Base-by-base conservation (phyloP, 2,113 vertebrate species). In the Macquaria ambigua region DNA sequence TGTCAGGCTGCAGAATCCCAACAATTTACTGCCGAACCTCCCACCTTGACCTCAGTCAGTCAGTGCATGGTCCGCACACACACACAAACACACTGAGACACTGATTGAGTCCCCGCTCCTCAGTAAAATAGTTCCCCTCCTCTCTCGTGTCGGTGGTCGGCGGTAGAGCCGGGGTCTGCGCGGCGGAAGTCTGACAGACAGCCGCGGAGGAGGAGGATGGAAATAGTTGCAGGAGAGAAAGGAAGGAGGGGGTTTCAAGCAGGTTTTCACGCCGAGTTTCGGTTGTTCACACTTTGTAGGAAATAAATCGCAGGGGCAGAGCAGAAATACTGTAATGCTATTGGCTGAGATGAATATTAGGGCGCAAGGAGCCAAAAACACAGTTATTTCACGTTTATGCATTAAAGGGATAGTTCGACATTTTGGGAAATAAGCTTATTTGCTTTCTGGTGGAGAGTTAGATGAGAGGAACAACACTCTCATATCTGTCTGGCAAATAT, bases 21-120 rank as follows among this genome's bases (percentile, higher is more conserved):
- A 12, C 63, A 2, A 18, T 58, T 56, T 25, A 48, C 55, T 1
- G 50, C 43, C 28, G 11, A 62, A 34, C 39, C 68, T 56, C 79
- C 56, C 66, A 39, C 74, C 55, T 34, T 61, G 62, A 86, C 74
- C 89, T 77, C 48, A 64, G 55, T 14, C 18, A 1, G 66, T 18
- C 39, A 5, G 25, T 39, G 23, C 10, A 23, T 5, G 28, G 23
- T 55, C 71, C 50, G 15, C n/a, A 25, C 23, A 25, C 53, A 41
- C 48, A 39, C 16, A 43, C 34, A 43, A 25, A 58, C 16, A 23
- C 53, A 7, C 34, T 34, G 15, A 6, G 1, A n/a, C 56, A 2
- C 25, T 7, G 21, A 53, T 1, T 2, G 4, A 34, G 69, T 39
- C 50, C 41, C 41, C 41, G 64, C 28, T 61, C 15, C 41, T 55